Percentiles rank a stretch among this genome's conserved stretches.
Evolutionary conservation across 2,888 invertebrate genomes (phyloP).

Genomic region (Cheiracanthium punctorium): DNA sequence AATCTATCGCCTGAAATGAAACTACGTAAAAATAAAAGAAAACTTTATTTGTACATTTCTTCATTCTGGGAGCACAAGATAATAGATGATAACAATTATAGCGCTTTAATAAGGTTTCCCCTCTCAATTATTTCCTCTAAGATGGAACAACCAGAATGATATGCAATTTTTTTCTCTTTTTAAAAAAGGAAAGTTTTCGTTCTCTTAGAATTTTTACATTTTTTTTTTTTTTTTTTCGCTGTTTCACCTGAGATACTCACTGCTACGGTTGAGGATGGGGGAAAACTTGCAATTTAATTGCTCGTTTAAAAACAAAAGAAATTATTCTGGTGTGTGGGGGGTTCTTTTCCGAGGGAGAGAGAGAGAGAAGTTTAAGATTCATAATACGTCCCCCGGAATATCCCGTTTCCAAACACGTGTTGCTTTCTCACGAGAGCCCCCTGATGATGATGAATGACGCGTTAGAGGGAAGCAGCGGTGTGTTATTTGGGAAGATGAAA

Average conservation of each 20-base stretch:
- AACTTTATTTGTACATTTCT: not conserved
- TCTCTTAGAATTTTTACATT: not conserved
- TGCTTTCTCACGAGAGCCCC: constrained; percentile 29
- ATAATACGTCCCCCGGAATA: constrained; percentile 35
- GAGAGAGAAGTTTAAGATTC: constrained; percentile 30
- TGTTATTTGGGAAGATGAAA: not conserved
- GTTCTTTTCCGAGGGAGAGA: no score
- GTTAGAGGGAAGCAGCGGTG: not conserved
- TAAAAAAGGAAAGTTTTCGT: not conserved
- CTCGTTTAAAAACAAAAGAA: constrained; percentile 56
- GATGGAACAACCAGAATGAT: not conserved
- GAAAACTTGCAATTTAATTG: constrained; percentile 61
- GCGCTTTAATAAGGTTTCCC: constrained; percentile 20
- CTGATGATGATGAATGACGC: constrained; percentile 62
- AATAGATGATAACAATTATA: constrained; percentile 56
- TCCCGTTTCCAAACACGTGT: constrained; percentile 46
- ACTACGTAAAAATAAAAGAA: not conserved
- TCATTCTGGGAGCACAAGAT: not conserved
- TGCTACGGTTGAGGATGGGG: not conserved
- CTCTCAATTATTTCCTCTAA: constrained; percentile 46
- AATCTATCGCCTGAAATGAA: not conserved
- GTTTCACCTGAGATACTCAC: no score
- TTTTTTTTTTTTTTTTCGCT: no score
- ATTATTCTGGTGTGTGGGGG: no score
- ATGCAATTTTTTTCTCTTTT: no score